Base-by-base conservation (phyloP, 1,140 invertebrate genomes). In the Listronotus oregonensis region DNA sequence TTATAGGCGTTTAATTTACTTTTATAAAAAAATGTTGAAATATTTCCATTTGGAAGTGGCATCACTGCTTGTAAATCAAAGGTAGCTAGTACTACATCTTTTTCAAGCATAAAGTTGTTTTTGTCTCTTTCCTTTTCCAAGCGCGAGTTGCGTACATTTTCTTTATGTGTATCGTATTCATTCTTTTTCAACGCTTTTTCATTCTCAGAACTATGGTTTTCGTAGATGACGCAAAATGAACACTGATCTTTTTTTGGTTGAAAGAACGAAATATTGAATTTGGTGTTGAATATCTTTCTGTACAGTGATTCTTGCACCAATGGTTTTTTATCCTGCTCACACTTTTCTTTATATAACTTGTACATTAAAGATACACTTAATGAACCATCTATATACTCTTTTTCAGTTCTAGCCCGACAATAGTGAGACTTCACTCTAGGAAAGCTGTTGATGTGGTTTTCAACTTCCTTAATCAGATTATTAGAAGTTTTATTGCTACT, bases 261-360 rank as follows among this genome's bases (percentile, higher is more conserved):
- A 46, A 46, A 46, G 44, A 46, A 46, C 44, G 44, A 46, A 46
- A 46, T 46, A 46, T 46, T 46, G 15, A 46, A n/a, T n/a, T n/a
- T n/a, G n/a, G n/a, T n/a, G n/a, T n/a, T n/a, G n/a, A n/a, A n/a
- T n/a, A n/a, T n/a, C 44, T 46, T 12, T 14, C 44, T 46, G 15
- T 46, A 46, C 15, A 46, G 15, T 46, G 15, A 17, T 46, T 46
- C 44, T 46, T 46, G 44, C 44, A 46, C 44, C 8, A 46, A 46
- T n/a, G 44, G 15, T 17, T 46, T 46, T 46, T 17, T 8, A n/a
- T 46, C 44, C 44, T 46, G 44, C 44, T 46, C 11, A 17, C 44
- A 46, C 15, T 46, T 46, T 17, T 46, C 44, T 46, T 46, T 46
- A 46, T 46, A 46, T 46, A 46, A 46, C 44, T 46, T 46, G 44